Base-by-base conservation (phyloP, 2,888 invertebrate genomes). In the Argyresthia goedartella region DNA sequence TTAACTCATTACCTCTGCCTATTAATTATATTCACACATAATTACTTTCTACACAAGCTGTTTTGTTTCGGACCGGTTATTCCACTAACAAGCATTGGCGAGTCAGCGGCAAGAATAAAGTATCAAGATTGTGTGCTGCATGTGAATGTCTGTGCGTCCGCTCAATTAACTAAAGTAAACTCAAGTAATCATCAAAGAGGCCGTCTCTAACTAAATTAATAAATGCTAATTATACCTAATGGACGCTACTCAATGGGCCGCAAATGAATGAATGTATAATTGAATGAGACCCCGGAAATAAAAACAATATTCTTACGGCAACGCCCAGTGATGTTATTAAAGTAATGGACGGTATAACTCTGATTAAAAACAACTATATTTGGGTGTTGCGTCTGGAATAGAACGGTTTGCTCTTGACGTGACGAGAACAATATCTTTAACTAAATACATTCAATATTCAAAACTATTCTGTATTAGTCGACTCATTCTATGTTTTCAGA, bases 201-300 rank as follows among this genome's bases (percentile, higher is more conserved):
- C 63, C 61, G 64, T 42, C 25, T 25, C 25, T 25, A 25, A 63
- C 68, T 67, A 73, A 58, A 55, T 58, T 56, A 58, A 59, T 59
- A 58, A 78, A 77, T 77, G 75, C 79, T 78, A 77, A 78, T 78
- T 73, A 76, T 73, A 76, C 69, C 73, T 78, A 80, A 76, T 76
- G 76, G 75, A 71, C 63, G 68, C 70, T 68, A 72, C 68, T 77
- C 72, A 69, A 73, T 76, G 66, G 71, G 61, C 65, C 67, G 64
- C 68, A 74, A 80, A 79, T 75, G 73, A 76, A 80, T 75, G 73
- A 75, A 75, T 73, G 67, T 76, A 70, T 76, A 77, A 76, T 78
- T 73, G 69, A 77, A 76, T 73, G 74, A 70, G 71, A 72, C 71
- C 75, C 77, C 71, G n/a, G 76, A 79, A 81, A 80, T n/a, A 80